Evolutionary conservation across 2,888 invertebrate species (phyloP), one percentile per base, ranked within the genome.

Genomic region (Dermolepida albohirtum): DNA sequence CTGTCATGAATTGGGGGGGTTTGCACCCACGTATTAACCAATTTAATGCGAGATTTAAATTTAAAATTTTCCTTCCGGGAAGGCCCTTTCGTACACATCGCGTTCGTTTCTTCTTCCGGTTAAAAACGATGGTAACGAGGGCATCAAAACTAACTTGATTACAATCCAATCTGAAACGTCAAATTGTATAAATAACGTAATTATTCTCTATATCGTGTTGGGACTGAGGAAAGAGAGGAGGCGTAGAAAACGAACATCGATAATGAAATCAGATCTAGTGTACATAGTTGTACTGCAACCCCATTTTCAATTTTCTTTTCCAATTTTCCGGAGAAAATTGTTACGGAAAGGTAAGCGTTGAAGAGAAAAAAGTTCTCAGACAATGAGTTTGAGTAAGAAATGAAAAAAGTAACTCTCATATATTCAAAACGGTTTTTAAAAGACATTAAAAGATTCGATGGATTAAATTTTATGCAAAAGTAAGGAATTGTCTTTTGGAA

Each of bases 161-260:
- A 69, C 65, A 69, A 64, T 69, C 62, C 68, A 69, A 69, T 69
- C 68, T 69, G 52, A 69, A 64, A 65, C 62, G 62, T 69, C 68
- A 65, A 69, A 69, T 69, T 69, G 64, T 64, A 54, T 69, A 69
- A 69, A 62, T 69, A 66, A 69, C 51, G 68, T 57, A 69, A 65
- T 69, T 69, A 69, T 65, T 49, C 44, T 51, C 49, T 49, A 47
- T 62, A 57, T 66, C 44, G 51, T 29, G 50, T 17, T 40, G 44
- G 41, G 1, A 10, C 1, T 12, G 34, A 8, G 6, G 43, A n/a
- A 1, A 34, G n/a, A 54, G 10, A 39, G 54, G 40, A 4, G n/a
- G 22, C 5, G 27, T 22, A 57, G 43, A 47, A 59, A 29, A 29
- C 59, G 59, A 59, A 29, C 59, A 59, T 59, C 59, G 47, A 47